These are phyloP conservation scores for Gobionotothen gibberifrons DNA, from an alignment of 2,797 vertebrate genomes.

Conservation along the genomic window DNA sequence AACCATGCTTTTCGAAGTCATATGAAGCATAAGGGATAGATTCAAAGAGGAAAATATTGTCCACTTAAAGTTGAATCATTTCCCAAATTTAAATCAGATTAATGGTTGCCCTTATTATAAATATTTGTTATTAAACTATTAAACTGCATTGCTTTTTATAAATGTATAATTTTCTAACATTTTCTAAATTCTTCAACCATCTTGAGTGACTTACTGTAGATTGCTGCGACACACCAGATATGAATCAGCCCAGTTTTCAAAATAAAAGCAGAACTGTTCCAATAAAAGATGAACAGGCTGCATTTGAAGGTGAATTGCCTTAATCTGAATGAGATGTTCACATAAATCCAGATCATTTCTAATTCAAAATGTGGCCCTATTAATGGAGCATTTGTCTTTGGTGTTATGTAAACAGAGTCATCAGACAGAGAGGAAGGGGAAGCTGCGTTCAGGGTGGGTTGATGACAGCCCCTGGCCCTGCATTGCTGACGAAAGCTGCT, in stretches of 20 bases:
- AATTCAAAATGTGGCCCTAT: slow-evolving; percentile 47
- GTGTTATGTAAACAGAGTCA: slow-evolving; percentile 78
- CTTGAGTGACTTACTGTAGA: neutral
- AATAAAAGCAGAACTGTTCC: slow-evolving; percentile 26
- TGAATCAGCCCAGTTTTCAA: neutral
- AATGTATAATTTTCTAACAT: neutral
- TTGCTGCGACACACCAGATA: neutral
- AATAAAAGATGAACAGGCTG: slow-evolving; percentile 26
- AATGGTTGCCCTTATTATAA: neutral
- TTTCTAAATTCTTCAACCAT: neutral
- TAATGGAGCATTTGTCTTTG: slow-evolving; percentile 73
- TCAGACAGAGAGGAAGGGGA: slow-evolving; percentile 66
- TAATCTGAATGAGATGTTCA: slow-evolving; percentile 53
- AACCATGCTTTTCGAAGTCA: neutral
- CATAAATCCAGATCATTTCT: slow-evolving; percentile 48
- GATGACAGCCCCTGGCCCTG: slow-evolving; percentile 88
- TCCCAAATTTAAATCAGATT: neutral
- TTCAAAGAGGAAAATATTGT: neutral
- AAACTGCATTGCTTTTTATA: neutral
- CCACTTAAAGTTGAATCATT: slow-evolving; percentile 3
- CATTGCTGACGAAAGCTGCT: slow-evolving; percentile 92
- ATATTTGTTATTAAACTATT: too few species aligned
- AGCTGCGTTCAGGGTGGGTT: slow-evolving; percentile 67
- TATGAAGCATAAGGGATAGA: neutral
- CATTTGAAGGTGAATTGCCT: neutral